Evolutionary conservation across 2,888 invertebrate species (phyloP).

Genomic region (Arctia plantaginis): DNA sequence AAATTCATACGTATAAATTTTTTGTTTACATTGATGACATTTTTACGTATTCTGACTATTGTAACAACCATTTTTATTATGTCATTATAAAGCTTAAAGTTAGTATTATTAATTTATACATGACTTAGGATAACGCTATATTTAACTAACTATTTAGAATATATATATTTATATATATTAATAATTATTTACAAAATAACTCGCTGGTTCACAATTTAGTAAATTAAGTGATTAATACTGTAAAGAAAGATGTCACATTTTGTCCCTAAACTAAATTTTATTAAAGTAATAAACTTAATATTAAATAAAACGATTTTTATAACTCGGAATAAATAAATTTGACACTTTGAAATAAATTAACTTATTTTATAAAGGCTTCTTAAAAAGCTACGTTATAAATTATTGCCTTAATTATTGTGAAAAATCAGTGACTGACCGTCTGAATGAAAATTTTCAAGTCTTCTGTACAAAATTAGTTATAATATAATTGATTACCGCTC

Average conservation of each 20-base stretch:
- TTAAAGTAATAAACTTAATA: not conserved
- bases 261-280: slow-evolving; percentile 13
- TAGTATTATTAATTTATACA: not conserved
- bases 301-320: not conserved
- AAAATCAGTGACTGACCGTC: not conserved
- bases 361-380: not conserved
- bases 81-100: not conserved
- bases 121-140: not conserved
- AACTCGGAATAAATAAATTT: slow-evolving; percentile 3
- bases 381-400: not conserved
- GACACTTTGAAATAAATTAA: no score
- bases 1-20: not conserved
- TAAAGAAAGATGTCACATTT: slow-evolving; percentile 45
- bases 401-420: not conserved
- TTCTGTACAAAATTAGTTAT: no score
- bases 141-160: not conserved
- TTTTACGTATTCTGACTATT: not conserved
- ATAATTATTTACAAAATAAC: slow-evolving; percentile 31
- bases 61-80: not conserved
- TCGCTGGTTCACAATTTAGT: slow-evolving; percentile 24
- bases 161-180: not conserved
- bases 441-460: no score
- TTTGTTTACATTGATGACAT: not conserved
- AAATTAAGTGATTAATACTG: slow-evolving; percentile 53
- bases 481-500: no score